phyloP scores from a whole-genome alignment of 1,140 invertebrate species.

The Leptopilina boulardi region DNA sequence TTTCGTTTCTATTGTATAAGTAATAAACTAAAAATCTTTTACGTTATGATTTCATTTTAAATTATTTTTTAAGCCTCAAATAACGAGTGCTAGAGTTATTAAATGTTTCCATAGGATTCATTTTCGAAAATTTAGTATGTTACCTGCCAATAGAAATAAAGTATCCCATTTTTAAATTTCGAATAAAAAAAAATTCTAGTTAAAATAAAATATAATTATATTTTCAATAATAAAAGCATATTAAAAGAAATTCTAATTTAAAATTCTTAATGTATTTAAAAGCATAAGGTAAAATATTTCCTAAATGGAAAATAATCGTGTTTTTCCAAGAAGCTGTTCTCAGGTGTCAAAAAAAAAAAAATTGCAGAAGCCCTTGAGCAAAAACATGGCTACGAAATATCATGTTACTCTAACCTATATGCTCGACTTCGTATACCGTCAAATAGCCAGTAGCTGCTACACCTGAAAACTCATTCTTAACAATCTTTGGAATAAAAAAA shows the following conservation, averaged over 20 bases:
- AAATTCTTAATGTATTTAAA: too few species aligned
- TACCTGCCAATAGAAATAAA: neutral
- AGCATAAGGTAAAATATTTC: neutral
- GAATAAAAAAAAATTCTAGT: too few species aligned
- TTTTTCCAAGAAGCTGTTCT: conserved; percentile 2
- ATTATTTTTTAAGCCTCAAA: too few species aligned
- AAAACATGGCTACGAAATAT: conserved; percentile 49
- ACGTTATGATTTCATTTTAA: too few species aligned
- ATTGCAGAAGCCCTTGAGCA: conserved; percentile 2
- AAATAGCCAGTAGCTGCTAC: conserved; percentile 68
- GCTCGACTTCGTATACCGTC: conserved; percentile 38
- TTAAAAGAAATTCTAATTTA: too few species aligned
- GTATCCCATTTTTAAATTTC: too few species aligned
- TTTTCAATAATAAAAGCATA: too few species aligned
- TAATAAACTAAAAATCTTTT: neutral
- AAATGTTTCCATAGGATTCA: neutral
- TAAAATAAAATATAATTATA: too few species aligned
- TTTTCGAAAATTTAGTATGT: neutral
- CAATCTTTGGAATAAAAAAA: conserved; percentile 37
- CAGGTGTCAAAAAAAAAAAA: conserved; percentile 4
- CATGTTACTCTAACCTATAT: conserved; percentile 48
- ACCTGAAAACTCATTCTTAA: conserved; percentile 65
- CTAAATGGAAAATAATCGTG: neutral
- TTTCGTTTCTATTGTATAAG: neutral
- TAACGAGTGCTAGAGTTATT: neutral